Base-by-base conservation (phyloP, 2,113 vertebrate genomes). In the Eurystomus gularis region DNA sequence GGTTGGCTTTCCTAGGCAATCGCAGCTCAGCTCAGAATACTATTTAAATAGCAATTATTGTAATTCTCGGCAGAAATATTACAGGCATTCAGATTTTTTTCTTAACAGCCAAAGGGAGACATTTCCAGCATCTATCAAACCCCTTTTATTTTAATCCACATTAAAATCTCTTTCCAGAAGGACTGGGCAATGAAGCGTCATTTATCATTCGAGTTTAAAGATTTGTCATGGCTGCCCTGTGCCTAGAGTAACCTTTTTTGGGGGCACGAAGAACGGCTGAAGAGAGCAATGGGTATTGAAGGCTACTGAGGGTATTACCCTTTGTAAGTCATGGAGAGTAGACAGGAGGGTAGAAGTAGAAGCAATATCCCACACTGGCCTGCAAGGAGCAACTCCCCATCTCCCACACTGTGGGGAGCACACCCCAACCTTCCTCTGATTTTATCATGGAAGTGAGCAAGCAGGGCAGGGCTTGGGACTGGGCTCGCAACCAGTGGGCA, bases 21-120 rank as follows among this genome's bases (percentile, higher is more conserved):
- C 10, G 13, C 70, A 91, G 94, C 66, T 94, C 58, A 93, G 86
- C 83, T 96, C 93, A 92, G 95, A 95, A 96, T 92, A 88, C 95
- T 96, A 89, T 97, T 97, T 95, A 97, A 97, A 97, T 96, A 97
- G 94, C 95, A 97, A 96, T 97, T 97, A 97, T 97, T 96, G 85
- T 93, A 96, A 97, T 97, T 97, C 97, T 97, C 90, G 0, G 93
- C 94, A 97, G 97, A 97, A 97, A 96, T 97, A 97, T 97, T 97
- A 97, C 93, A 97, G 83, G 75, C 96, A 90, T 96, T 96, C 90
- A 82, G 84, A 84, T 72, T 61, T 90, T 90, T 94, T 84, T 71
- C 78, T 94, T 93, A 82, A 92, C 60, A 88, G 93, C 93, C 88
- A 76, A 90, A 93, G 84, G 77, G 85, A 94, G 91, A 94, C 82